Evolutionary conservation across 2,113 vertebrate genomes (phyloP), one percentile per base, ranked within the genome.

Genomic region (Burhinus oedicnemus): DNA sequence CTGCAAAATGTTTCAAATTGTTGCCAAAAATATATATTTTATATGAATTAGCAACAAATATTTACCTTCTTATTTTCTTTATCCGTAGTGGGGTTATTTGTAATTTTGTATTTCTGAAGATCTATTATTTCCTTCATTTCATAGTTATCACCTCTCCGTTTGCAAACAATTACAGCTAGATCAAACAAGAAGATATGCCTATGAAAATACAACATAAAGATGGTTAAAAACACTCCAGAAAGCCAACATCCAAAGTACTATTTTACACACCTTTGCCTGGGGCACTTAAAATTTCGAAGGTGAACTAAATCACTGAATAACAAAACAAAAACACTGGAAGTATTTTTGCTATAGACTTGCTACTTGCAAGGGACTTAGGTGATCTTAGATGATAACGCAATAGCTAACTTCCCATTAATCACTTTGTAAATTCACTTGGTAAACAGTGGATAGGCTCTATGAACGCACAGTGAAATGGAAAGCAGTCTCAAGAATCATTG

Each of bases 71-170:
- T 98, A 92, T 99, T 99, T 97, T 99, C 99, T 95, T 99, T 99
- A 96, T 99, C 99, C 4, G 99, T 99, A 22, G 99, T 99, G 51
- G 99, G 99, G 87, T 99, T 99, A 97, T 99, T 99, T 60, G 99
- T 99, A 97, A 99, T 99, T 97, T 99, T 99, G 97, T 99, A 99
- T 93, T 99, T 98, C 93, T 99, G 99, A 92, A 99, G 98, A 98
- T 99, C 99, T 78, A 99, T 99, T 89, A 99, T 98, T 90, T 99
- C 99, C 91, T 99, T 99, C 99, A 99, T 99, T 97, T 99, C 99
- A 22, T 99, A 99, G 98, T 99, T 99, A 97, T 99, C 99, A 27
- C 99, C 99, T 93, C 99, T 98, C 29, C 99, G 98, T 96, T 99
- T 99, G 68, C 99, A 99, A 22, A 99, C 99, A 34, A 99, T 99